phyloP scores from a whole-genome alignment of 2,113 vertebrate genomes.

The Tonatia bakeri region DNA sequence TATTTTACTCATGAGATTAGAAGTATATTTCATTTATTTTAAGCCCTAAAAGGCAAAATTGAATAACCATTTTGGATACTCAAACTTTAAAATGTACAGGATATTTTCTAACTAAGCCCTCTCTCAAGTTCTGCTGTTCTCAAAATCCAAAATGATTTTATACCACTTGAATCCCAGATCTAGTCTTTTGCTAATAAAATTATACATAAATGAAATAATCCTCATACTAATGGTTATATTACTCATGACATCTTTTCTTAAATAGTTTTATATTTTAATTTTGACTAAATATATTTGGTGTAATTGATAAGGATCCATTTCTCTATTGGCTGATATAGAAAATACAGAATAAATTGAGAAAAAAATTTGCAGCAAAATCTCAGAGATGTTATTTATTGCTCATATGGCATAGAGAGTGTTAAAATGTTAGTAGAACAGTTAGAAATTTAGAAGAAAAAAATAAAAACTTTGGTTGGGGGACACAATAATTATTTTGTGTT shows the following conservation, averaged over 20 bases:
- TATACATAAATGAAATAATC: background rate
- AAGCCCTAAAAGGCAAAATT: background rate
- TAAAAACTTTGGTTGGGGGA: background rate
- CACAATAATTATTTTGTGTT: background rate
- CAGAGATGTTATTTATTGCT: background rate
- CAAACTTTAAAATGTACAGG: background rate
- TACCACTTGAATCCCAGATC: background rate
- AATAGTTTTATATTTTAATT: background rate
- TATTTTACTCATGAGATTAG: background rate
- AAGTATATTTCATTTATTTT: background rate
- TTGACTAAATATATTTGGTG: background rate
- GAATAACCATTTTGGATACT: background rate
- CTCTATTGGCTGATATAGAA: background rate
- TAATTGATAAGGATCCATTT: background rate
- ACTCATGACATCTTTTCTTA: background rate
- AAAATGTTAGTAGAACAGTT: background rate
- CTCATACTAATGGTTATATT: background rate
- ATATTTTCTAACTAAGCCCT: constrained; percentile 19
- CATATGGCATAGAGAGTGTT: background rate
- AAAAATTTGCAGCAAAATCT: background rate
- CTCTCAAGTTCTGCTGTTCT: background rate
- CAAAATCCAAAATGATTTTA: background rate
- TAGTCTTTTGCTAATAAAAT: background rate
- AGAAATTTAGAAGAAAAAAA: background rate
- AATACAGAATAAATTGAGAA: background rate